phyloP scores from a whole-genome alignment of 2,888 invertebrate species.

The Pheosia gnoma region DNA sequence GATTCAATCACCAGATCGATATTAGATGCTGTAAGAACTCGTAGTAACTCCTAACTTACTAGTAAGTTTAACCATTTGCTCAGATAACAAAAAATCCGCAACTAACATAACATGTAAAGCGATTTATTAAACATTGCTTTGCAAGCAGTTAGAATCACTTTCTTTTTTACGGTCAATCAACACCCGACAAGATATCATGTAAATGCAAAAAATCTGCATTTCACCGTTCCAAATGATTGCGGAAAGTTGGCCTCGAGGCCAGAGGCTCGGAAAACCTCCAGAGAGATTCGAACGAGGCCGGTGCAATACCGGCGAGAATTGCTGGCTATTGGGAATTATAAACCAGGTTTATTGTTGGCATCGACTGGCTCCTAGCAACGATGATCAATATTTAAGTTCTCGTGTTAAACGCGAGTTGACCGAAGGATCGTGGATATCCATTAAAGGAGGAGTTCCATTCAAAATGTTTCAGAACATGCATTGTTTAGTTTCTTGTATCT shows the following conservation, averaged over 20 bases:
- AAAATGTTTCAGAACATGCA: background rate
- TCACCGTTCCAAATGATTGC: slow-evolving; percentile 20
- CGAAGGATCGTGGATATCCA: slow-evolving; percentile 11
- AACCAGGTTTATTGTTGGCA: slow-evolving; percentile 66
- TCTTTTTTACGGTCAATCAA: slow-evolving; percentile 29
- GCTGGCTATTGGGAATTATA: slow-evolving; percentile 60
- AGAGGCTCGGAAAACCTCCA: slow-evolving; percentile 29
- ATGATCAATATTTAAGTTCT: slow-evolving; percentile 55
- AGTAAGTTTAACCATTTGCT: background rate
- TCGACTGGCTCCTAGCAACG: slow-evolving; percentile 59
- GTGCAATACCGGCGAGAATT: slow-evolving; percentile 46
- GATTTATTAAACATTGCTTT: background rate
- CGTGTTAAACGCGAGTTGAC: slow-evolving; percentile 33
- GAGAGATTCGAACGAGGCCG: slow-evolving; percentile 23
- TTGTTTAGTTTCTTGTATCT: no score
- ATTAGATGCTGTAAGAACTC: no score
- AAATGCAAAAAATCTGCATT: slow-evolving; percentile 18
- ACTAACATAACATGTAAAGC: background rate
- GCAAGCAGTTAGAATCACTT: slow-evolving; percentile 21
- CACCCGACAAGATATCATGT: slow-evolving; percentile 14
- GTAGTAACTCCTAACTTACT: no score
- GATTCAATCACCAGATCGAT: no score
- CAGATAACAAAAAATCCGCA: background rate
- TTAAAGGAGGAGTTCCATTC: background rate
- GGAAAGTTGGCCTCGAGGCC: slow-evolving; percentile 33